Evolutionary conservation across 2,797 vertebrate species (phyloP).

Genomic region (Sparus aurata): DNA sequence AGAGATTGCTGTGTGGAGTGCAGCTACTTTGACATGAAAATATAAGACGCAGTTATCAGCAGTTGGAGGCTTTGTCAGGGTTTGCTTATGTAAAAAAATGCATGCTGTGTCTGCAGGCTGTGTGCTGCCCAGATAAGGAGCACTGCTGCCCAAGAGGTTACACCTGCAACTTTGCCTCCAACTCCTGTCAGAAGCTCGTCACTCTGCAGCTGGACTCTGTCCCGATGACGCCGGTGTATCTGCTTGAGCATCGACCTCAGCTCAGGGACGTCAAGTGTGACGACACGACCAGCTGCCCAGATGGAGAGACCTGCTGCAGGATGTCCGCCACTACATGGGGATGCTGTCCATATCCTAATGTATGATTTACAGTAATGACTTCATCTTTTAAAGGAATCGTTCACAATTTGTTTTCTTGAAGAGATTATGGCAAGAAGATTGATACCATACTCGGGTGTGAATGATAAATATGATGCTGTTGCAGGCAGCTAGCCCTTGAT

Average conservation of each 20-base stretch:
- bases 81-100: constrained; percentile 34
- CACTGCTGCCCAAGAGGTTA: constrained; percentile 91
- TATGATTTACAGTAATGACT: constrained; percentile 38
- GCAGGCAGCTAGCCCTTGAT: neutral
- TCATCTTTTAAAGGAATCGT: neutral
- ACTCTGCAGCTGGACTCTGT: constrained; percentile 65
- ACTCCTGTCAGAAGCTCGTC: constrained; percentile 83
- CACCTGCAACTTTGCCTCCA: constrained; percentile 81
- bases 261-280: constrained; percentile 74
- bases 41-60: neutral
- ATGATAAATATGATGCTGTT: neutral
- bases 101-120: constrained; percentile 80
- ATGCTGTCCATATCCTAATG: constrained; percentile 86
- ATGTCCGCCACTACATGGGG: constrained; percentile 78
- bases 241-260: constrained; percentile 1
- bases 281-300: constrained; percentile 59
- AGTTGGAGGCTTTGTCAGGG: neutral
- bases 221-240: constrained; percentile 40
- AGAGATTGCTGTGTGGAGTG: neutral
- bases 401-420: neutral
- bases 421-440: neutral
- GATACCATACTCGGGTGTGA: too few relatives aligned
- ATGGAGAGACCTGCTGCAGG: constrained; percentile 87
- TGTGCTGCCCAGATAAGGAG: constrained; percentile 88
- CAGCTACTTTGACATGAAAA: constrained; percentile 27